Conservation (phyloP, 2,797 vertebrate genomes). For the Girardinus metallicus region DNA sequence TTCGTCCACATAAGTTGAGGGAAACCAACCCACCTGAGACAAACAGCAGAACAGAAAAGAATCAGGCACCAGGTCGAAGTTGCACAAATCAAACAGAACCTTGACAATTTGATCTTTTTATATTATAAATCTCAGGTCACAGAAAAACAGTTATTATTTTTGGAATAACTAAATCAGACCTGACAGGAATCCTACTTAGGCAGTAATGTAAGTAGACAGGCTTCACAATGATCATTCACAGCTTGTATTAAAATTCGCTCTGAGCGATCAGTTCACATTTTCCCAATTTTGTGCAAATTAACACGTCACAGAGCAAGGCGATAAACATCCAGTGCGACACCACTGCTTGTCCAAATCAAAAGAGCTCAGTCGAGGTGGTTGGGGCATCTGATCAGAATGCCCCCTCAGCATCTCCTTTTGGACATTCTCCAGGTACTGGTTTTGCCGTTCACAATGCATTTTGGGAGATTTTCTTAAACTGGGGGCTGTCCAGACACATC, state of each 20-base stretch:
- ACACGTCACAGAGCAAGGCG: background rate
- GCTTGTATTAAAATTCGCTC: background rate
- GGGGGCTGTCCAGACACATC: background rate
- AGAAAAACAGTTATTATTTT: background rate
- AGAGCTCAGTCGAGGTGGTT: background rate
- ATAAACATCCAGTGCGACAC: background rate
- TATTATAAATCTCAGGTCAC: background rate
- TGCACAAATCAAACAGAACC: too few species aligned
- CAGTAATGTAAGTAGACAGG: background rate
- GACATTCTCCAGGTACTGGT: background rate
- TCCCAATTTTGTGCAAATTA: background rate
- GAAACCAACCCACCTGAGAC: constrained; percentile 94
- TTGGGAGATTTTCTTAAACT: background rate
- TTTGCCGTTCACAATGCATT: background rate
- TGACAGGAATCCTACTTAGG: background rate
- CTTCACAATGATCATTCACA: background rate
- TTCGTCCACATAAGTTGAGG: constrained; percentile 93
- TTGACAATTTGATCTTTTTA: background rate
- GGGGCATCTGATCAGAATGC: background rate
- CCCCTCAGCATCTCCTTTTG: background rate
- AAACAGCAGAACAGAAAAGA: constrained; percentile 9
- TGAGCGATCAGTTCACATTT: background rate
- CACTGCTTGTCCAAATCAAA: background rate
- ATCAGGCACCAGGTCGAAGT: background rate
- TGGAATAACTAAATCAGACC: background rate